Evolutionary conservation across 2,888 invertebrate species (phyloP).

Genomic region (Noctua janthe): DNA sequence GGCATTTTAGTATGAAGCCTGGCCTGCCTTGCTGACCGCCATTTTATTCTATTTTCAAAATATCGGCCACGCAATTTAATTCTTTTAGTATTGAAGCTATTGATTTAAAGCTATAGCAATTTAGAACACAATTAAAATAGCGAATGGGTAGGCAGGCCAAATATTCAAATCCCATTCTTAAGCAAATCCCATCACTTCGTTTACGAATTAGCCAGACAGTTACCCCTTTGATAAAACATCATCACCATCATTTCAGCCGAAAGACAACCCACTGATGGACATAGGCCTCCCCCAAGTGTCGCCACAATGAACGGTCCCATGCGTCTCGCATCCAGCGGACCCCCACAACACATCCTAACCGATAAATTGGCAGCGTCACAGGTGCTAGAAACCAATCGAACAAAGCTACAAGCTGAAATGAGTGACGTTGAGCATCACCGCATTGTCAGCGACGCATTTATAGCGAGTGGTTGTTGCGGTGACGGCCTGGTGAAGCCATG

Average conservation of each 20-base stretch:
- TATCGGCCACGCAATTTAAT: no score
- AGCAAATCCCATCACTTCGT: neutral
- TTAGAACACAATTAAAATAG: neutral
- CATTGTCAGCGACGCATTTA: constrained; percentile 11
- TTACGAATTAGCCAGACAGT: neutral
- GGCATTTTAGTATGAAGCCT: neutral
- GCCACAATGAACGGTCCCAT: no score
- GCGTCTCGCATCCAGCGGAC: no score
- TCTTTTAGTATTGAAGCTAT: no score
- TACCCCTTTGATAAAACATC: neutral
- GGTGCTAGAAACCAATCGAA: neutral
- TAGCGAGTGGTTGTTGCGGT: constrained; percentile 40
- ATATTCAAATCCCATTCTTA: neutral
- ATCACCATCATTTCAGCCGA: no score
- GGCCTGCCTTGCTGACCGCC: no score
- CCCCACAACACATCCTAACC: neutral
- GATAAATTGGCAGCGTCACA: neutral
- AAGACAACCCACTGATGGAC: no score
- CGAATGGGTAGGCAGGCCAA: neutral
- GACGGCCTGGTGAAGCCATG: constrained; percentile 25
- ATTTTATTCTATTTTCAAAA: no score
- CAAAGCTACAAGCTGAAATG: constrained; percentile 1
- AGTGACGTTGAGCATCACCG: constrained; percentile 12
- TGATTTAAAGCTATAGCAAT: no score
- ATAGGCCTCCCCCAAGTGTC: no score